Evolutionary conservation across 2,113 vertebrate species (phyloP).

Genomic region (Uria aalge): DNA sequence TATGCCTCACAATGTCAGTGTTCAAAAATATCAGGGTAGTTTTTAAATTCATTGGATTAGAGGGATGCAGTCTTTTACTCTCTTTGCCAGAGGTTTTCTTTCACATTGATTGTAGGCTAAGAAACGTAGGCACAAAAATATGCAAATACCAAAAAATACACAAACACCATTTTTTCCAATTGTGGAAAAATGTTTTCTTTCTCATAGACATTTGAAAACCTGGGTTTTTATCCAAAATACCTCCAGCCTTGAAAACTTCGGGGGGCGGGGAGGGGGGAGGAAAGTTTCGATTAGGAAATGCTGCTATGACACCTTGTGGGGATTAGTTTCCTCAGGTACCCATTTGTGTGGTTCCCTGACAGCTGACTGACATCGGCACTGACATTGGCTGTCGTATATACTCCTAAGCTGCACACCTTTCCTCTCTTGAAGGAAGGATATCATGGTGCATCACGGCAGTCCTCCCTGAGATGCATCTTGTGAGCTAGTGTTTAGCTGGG

Average conservation of each 20-base stretch:
- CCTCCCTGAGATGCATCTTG: not conserved
- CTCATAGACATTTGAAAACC: not conserved
- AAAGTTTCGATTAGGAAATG: not conserved
- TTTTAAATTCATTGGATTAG: not conserved
- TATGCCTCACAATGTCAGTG: not conserved
- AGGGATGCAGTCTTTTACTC: not conserved
- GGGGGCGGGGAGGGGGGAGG: accelerated
- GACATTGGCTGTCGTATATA: accelerated
- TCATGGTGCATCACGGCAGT: not conserved
- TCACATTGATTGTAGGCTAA: not conserved
- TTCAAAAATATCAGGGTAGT: not conserved
- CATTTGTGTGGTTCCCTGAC: not conserved
- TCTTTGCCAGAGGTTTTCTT: not conserved
- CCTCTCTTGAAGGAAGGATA: not conserved
- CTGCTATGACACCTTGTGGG: not conserved
- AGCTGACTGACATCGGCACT: not conserved
- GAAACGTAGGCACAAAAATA: not conserved
- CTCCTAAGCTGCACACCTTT: not conserved
- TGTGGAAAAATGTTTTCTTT: not conserved
- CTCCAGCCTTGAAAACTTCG: not conserved
- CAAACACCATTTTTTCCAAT: not conserved
- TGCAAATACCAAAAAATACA: not conserved
- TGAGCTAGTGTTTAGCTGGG: not conserved
- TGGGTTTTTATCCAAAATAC: not conserved
- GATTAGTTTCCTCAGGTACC: not conserved